A percentile compares a stretch with the other conserved stretches of the same genome.
Evolutionary conservation across 1,140 invertebrate species (phyloP).

Genomic region (Sitophilus oryzae): DNA sequence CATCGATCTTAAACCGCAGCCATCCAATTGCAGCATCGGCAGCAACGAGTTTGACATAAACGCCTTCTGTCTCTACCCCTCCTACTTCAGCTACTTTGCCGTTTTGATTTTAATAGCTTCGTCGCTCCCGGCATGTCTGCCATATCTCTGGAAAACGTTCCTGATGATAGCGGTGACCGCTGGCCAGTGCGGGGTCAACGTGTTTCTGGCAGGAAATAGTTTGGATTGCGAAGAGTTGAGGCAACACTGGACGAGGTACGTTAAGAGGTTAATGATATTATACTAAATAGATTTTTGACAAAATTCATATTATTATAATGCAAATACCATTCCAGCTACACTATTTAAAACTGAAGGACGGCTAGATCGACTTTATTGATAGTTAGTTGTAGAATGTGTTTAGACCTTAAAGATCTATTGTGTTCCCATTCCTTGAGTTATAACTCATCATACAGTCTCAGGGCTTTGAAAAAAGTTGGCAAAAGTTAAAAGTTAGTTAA

Average conservation of each 20-base stretch:
- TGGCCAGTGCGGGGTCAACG: constrained; percentile 58
- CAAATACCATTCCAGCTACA: too few species aligned
- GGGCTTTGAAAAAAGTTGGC: too few species aligned
- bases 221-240: constrained; percentile 47
- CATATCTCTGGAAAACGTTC: constrained; percentile 62
- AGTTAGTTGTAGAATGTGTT: too few species aligned
- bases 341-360: too few species aligned
- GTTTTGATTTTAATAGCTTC: constrained; percentile 65
- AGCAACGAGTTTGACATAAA: constrained; percentile 14
- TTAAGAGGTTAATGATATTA: too few species aligned
- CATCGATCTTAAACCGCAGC: constrained; percentile 21
- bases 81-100: constrained; percentile 66
- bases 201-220: constrained; percentile 50
- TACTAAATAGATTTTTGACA: too few species aligned
- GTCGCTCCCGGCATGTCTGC: constrained; percentile 66
- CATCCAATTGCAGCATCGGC: constrained; percentile 32
- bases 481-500: too few species aligned
- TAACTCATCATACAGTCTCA: too few species aligned
- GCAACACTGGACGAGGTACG: constrained; percentile 42
- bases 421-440: too few species aligned
- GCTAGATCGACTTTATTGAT: too few species aligned
- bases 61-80: constrained; percentile 57
- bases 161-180: constrained; percentile 56
- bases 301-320: too few species aligned
- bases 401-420: too few species aligned